These are phyloP conservation scores for Petrocephalus schoutedeni DNA, from an alignment of 2,797 vertebrate genomes.

Conservation along the genomic window DNA sequence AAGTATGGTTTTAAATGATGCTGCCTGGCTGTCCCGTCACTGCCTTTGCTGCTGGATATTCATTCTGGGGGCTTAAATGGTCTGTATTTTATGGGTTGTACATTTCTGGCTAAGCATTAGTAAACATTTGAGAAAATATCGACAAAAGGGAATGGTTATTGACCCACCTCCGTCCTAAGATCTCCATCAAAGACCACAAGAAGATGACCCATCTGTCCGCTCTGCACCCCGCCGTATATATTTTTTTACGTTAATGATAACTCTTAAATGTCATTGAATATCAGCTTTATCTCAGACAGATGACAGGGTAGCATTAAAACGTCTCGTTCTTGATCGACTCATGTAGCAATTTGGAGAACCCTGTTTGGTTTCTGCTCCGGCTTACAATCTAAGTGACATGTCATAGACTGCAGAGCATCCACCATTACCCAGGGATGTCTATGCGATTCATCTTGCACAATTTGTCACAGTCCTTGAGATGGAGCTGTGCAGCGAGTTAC, in stretches of 20 bases:
- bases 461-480: not conserved
- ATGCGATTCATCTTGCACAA: not conserved
- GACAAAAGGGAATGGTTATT: not conserved
- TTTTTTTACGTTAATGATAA: conserved; percentile 27
- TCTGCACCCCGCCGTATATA: no score
- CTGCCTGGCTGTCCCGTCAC: not conserved
- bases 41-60: not conserved
- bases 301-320: conserved; percentile 22
- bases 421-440: not conserved
- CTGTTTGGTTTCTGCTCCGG: not conserved
- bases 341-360: conserved; percentile 10
- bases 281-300: conserved; percentile 19
- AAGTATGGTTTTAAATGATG: not conserved
- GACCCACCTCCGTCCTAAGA: not conserved
- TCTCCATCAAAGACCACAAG: not conserved
- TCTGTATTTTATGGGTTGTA: not conserved
- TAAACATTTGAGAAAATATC: not conserved
- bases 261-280: conserved; percentile 30
- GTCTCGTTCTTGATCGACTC: conserved; percentile 17
- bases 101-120: not conserved
- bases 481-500: not conserved
- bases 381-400: not conserved
- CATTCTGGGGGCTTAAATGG: not conserved
- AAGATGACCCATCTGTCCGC: not conserved
- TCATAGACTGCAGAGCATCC: not conserved